Conservation (phyloP, 2,113 vertebrate genomes). For the Atherinomorus stipes region DNA sequence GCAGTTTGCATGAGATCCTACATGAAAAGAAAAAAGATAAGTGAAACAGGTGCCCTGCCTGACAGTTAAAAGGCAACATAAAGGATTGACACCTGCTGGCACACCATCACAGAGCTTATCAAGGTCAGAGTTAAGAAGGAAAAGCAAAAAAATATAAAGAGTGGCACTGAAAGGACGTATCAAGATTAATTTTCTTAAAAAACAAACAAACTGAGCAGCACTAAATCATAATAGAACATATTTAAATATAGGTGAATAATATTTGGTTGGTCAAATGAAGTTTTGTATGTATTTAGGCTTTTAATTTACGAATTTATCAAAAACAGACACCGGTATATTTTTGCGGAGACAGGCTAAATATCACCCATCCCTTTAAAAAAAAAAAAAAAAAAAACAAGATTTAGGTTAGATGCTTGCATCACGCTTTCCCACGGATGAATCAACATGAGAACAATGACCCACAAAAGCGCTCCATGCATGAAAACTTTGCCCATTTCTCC, state of each 20-base stretch:
- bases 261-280: background rate
- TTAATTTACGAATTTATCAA: background rate
- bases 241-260: slow-evolving; percentile 6
- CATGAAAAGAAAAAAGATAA: slow-evolving; percentile 6
- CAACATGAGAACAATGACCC: background rate
- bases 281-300: background rate
- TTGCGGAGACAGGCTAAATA: background rate
- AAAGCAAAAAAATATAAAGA: background rate
- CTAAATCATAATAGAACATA: background rate
- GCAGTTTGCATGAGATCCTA: slow-evolving; percentile 38
- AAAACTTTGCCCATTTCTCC: slow-evolving; percentile 22
- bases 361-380: background rate
- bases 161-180: background rate
- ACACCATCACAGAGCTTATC: slow-evolving; percentile 19
- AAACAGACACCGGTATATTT: background rate
- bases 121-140: background rate
- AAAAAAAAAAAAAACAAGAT: background rate
- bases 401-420: background rate
- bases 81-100: slow-evolving; percentile 25
- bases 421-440: background rate
- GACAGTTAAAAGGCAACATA: slow-evolving; percentile 6
- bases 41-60: slow-evolving; percentile 13
- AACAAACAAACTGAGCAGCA: background rate
- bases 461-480: slow-evolving; percentile 13
- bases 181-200: background rate